Percentiles rank a stretch among this genome's conserved stretches.
These are phyloP conservation scores for Pilophorus perplexus DNA, from an alignment of 2,888 invertebrate genomes.

Conservation along the genomic window DNA sequence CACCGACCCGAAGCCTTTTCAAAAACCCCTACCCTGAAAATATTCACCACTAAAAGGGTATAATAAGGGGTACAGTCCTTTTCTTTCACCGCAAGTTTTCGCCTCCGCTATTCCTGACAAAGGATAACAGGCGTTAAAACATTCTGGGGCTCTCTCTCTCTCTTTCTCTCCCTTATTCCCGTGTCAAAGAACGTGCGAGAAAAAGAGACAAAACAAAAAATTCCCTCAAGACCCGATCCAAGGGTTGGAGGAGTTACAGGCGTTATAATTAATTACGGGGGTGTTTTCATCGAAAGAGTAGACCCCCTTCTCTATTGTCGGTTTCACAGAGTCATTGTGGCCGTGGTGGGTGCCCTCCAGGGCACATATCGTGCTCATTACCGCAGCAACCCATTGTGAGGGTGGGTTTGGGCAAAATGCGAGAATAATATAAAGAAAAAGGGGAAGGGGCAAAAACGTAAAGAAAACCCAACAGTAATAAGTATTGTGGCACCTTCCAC, in stretches of 20 bases:
- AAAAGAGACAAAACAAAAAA: conserved; percentile 9
- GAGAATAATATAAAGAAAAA: neutral
- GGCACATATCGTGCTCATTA: conserved; percentile 34
- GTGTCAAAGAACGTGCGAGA: neutral
- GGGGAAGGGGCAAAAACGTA: neutral
- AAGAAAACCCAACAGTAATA: conserved; percentile 23
- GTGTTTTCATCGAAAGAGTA: conserved; percentile 29
- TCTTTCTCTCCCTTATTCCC: too few species aligned
- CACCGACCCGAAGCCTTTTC: conserved; percentile 2
- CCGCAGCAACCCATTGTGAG: neutral
- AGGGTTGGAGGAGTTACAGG: conserved; percentile 28
- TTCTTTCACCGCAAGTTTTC: conserved; percentile 13
- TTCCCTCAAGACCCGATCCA: neutral
- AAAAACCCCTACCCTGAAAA: conserved; percentile 2
- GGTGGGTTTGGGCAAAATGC: conserved; percentile 5
- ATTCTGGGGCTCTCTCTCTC: conserved; percentile 16
- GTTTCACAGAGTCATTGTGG: conserved; percentile 17
- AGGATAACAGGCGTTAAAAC: conserved; percentile 32
- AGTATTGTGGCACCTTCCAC: conserved; percentile 21
- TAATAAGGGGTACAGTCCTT: conserved; percentile 26
- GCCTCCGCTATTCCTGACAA: neutral
- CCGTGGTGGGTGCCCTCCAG: neutral
- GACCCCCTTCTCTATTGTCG: conserved; percentile 17
- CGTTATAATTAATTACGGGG: conserved; percentile 40
- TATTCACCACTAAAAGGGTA: conserved; percentile 27